phyloP scores from a whole-genome alignment of 2,113 vertebrate genomes.

The Turnix velox region DNA sequence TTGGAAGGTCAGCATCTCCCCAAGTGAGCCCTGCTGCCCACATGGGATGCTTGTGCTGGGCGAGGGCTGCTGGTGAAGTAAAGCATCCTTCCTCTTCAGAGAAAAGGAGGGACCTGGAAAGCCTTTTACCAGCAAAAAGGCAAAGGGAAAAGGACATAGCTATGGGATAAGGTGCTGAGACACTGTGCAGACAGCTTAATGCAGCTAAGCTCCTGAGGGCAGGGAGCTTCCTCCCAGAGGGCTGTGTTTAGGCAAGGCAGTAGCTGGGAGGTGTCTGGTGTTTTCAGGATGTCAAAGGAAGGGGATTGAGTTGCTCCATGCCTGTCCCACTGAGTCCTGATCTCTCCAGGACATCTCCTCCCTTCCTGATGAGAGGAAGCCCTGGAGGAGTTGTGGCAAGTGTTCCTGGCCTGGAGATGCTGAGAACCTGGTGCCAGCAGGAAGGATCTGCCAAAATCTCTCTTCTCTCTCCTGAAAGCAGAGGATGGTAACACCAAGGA shows the following conservation, averaged over 20 bases:
- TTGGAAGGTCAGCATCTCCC: background rate
- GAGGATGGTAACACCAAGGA: constrained; percentile 14
- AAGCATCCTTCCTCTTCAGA: background rate
- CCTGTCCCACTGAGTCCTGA: background rate
- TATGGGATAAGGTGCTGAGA: constrained; percentile 22
- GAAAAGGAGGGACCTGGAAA: background rate
- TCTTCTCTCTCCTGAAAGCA: background rate
- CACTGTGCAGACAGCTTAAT: background rate
- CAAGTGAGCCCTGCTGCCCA: background rate
- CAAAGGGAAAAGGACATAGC: background rate
- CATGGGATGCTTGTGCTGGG: background rate
- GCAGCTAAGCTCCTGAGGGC: constrained; percentile 3
- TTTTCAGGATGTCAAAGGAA: constrained; percentile 30
- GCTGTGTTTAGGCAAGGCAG: constrained; percentile 33
- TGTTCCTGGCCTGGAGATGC: background rate
- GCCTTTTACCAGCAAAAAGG: background rate
- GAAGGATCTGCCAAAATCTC: constrained; percentile 4
- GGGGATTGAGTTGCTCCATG: constrained; percentile 8
- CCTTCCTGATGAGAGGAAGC: background rate
- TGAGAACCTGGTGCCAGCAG: background rate
- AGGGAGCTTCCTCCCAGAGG: constrained; percentile 11
- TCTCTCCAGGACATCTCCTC: constrained; percentile 17
- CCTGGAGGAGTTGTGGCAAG: background rate
- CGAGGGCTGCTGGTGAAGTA: background rate
- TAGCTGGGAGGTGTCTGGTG: constrained; percentile 46